Percentiles rank a stretch among this genome's conserved stretches.
phyloP scores from a whole-genome alignment of 2,113 vertebrate genomes.

The cat (Felis catus) region DNA sequence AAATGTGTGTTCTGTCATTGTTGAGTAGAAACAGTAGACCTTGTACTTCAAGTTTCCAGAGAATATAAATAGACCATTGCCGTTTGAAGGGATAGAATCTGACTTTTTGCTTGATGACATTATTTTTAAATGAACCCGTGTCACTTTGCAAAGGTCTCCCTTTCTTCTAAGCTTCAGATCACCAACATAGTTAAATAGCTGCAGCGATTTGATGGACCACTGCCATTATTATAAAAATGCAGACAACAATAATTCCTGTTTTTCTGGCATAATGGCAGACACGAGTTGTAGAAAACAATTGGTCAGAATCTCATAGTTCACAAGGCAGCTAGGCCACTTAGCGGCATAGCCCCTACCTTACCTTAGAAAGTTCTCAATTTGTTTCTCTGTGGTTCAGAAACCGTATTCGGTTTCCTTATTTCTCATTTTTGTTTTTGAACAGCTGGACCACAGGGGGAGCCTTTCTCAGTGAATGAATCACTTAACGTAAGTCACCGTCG shows the following conservation, averaged over 20 bases:
- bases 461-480: conserved; percentile 46
- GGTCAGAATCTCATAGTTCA: background rate
- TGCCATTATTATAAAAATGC: background rate
- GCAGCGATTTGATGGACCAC: background rate
- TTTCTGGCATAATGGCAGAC: background rate
- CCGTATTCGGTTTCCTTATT: background rate
- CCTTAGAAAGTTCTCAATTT: background rate
- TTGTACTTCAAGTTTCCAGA: conserved; percentile 80
- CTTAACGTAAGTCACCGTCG: conserved; percentile 72
- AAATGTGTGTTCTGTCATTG: conserved; percentile 83
- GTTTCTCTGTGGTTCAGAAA: conserved; percentile 31
- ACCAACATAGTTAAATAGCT: background rate
- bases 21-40: conserved; percentile 82
- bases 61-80: conserved; percentile 83
- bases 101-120: conserved; percentile 75
- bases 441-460: conserved; percentile 69
- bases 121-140: conserved; percentile 44
- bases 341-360: background rate
- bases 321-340: background rate
- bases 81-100: conserved; percentile 72
- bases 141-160: background rate
- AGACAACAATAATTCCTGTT: background rate
- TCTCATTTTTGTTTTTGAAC: conserved; percentile 63
- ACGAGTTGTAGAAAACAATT: background rate
- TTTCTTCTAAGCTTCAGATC: background rate